Base-by-base conservation (phyloP, 1,140 invertebrate genomes). In the Epicauta chinensis region DNA sequence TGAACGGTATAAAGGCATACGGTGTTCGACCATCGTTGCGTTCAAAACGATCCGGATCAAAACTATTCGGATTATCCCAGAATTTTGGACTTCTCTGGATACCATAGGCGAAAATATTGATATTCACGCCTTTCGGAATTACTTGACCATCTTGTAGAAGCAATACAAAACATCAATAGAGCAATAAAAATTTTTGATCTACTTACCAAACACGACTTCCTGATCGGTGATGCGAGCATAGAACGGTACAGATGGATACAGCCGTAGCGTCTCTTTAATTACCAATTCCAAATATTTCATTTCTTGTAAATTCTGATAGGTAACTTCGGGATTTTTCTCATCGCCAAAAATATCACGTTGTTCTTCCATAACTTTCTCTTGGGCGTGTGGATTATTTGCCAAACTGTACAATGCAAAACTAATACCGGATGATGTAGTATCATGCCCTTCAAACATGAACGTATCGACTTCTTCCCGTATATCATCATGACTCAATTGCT, bases 381-480 rank as follows among this genome's bases (percentile, higher is more conserved):
- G 81, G 52, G 75, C 69, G 51, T 84, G 75, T 30, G 72, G 77
- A 67, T 83, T 63, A 50, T 70, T 71, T 13, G 77, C 82, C 4
- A 86, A 62, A 4, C 79, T 67, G 60, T 78, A 79, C 13, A 83
- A 60, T 0, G 73, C 73, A 75, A 77, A 83, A 50, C 69, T 69
- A 2, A 82, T 67, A 2, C 71, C 78, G 9, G 75, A 68, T 15
- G 80, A 74, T 1, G 83, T 84, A 16, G 86, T 89, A 66, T 89
- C 86, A 64, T 88, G 84, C 10, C 85, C 86, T 73, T 84, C 84
- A 68, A 88, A 87, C 80, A 87, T 89, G 60, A 92, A 91, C 2
- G 88, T 91, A 60, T 90, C 87, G n/a, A 90, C 87, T 75, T 91
- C 89, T 66, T 91, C 87, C 40, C 83, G 73, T 32, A 91, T 87